Base-by-base conservation (phyloP, 2,888 invertebrate genomes). In the Drosophila ochracea region DNA sequence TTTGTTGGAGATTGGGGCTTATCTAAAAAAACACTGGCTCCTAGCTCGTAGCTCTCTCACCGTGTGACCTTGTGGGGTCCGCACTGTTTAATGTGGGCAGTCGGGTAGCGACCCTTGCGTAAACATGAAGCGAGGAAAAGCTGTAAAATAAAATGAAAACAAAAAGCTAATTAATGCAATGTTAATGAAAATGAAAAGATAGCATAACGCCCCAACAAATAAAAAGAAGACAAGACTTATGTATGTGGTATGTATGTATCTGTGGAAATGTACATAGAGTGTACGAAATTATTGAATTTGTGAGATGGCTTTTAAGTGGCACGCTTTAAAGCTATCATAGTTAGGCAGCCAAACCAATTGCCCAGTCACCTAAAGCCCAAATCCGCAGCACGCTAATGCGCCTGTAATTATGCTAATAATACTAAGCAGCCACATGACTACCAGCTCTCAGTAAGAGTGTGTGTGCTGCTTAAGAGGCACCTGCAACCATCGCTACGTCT, bases 341-440 rank as follows among this genome's bases (percentile, higher is more conserved):
- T 78, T 75, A 76, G 80, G 73, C 74, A 67, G 58, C 69, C 75
- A 67, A 73, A 77, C 78, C 84, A 82, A 76, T 84, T 82, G 72
- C 73, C 78, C 55, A 73, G 73, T 55, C 73, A 73, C 74, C 84
- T 82, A 70, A 82, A 71, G 70, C 82, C 75, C 64, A 59, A 54
- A 66, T 70, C 73, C 72, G 67, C 78, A 73, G 67, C 59, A 63
- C 87, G 80, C 80, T 89, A 89, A 89, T 89, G 85, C 85, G 79
- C 85, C 83, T 87, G 85, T 89, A 88, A 88, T 88, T 89, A 88
- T 89, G 88, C 87, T 88, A 88, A 89, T 88, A 88, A 89, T 87
- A 83, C 83, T 73, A 76, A 70, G 82, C 78, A 57, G 78, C 73
- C 83, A 76, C 74, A 80, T 76, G 68, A 75, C 73, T 66, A 57